These are phyloP conservation scores for Mnemiopsis leidyi DNA, from an alignment of 37 sponge, comb jelly and placozoan species.

Conservation along the genomic window DNA sequence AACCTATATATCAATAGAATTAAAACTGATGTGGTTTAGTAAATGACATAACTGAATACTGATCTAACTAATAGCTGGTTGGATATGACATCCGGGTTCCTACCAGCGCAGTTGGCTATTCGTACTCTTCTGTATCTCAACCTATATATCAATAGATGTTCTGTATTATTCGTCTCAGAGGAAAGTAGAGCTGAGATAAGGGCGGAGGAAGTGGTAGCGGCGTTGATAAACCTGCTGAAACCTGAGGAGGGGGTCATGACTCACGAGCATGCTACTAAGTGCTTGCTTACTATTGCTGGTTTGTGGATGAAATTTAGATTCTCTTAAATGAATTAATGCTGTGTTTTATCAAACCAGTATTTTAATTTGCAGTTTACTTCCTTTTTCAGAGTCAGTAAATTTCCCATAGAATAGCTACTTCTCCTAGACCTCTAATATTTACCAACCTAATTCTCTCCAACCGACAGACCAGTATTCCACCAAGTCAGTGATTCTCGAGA, in stretches of 20 bases:
- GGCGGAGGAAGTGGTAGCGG: constrained; percentile 26
- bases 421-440: no score
- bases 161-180: constrained; percentile 10
- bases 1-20: no score
- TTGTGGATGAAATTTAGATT: neutral
- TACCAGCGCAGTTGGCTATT: no score
- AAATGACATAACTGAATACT: no score
- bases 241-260: constrained; percentile 58
- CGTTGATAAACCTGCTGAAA: constrained; percentile 34
- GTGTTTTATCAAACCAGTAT: neutral
- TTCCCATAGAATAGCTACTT: no score
- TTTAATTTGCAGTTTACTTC: neutral
- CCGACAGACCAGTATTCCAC: constrained; percentile 17
- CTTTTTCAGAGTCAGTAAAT: neutral
- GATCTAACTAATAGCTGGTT: no score
- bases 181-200: constrained; percentile 27
- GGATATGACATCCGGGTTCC: no score
- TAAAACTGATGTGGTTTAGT: no score
- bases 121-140: no score
- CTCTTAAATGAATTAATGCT: no score
- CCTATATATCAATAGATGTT: no score
- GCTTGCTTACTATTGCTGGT: constrained; percentile 34
- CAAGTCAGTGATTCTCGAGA: neutral
- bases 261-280: constrained; percentile 49
- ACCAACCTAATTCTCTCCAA: no score